Conservation (phyloP, 2,113 vertebrate species). For the Zosterops japonicus region DNA sequence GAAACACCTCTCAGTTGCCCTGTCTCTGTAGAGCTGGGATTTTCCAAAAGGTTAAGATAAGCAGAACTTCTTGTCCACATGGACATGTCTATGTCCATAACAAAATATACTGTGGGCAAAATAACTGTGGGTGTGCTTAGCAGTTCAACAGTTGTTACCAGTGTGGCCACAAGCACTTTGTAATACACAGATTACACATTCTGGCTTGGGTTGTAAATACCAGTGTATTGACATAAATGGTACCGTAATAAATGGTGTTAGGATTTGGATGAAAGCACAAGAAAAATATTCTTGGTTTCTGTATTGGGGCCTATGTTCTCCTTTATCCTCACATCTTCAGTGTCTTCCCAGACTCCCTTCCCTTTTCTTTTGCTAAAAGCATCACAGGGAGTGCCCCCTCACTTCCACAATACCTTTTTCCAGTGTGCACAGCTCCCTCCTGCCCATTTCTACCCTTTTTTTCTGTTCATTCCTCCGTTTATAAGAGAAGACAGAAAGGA, state of each 20-base stretch:
- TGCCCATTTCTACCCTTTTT: background rate
- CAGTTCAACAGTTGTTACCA: background rate
- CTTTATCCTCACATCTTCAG: background rate
- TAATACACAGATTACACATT: background rate
- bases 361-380: background rate
- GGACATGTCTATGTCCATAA: accelerated
- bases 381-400: background rate
- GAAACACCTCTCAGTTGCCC: no score
- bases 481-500: background rate
- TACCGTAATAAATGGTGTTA: background rate
- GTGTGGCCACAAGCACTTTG: background rate
- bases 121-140: background rate
- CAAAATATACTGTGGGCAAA: no score
- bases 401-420: background rate
- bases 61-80: background rate
- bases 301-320: background rate
- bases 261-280: background rate
- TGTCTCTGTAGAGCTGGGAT: background rate
- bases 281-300: background rate
- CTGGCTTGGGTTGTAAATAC: background rate
- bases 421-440: background rate
- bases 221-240: background rate
- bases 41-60: background rate
- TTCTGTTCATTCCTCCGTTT: background rate
- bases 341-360: background rate